These are phyloP conservation scores for Megaustenia siamemsis DNA, from an alignment of 2,888 invertebrate genomes.

Conservation along the genomic window DNA sequence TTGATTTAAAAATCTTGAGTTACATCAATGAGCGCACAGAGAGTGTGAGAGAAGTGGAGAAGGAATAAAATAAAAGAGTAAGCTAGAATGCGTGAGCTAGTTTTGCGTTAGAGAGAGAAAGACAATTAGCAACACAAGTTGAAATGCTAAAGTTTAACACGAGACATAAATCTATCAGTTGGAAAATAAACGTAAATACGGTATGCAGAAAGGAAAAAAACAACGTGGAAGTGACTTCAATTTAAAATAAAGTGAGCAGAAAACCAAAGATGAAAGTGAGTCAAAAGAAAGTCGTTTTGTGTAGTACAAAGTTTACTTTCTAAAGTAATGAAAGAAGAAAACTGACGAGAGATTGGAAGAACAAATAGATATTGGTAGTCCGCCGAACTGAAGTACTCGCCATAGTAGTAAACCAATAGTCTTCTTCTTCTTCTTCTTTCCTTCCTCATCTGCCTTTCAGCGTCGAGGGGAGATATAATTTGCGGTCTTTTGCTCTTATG, in stretches of 20 bases:
- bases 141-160: not conserved
- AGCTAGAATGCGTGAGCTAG: not conserved
- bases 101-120: not conserved
- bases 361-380: no score
- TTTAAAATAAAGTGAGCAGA: not conserved
- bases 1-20: no score
- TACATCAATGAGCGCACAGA: no score
- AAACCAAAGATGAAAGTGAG: not conserved
- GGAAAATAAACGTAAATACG: not conserved
- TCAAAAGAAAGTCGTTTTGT: not conserved
- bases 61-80: not conserved
- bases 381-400: no score
- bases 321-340: no score
- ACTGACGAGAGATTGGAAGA: not conserved
- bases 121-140: not conserved
- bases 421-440: no score
- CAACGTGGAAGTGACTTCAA: not conserved
- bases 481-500: no score
- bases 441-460: no score
- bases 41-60: not conserved
- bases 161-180: not conserved
- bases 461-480: no score
- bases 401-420: no score
- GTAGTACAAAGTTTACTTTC: not conserved
- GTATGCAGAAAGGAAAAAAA: not conserved